A percentile compares a stretch with the other conserved stretches of the same genome.
Conservation (phyloP, 2,888 invertebrate genomes). For the Melipona beecheii region DNA sequence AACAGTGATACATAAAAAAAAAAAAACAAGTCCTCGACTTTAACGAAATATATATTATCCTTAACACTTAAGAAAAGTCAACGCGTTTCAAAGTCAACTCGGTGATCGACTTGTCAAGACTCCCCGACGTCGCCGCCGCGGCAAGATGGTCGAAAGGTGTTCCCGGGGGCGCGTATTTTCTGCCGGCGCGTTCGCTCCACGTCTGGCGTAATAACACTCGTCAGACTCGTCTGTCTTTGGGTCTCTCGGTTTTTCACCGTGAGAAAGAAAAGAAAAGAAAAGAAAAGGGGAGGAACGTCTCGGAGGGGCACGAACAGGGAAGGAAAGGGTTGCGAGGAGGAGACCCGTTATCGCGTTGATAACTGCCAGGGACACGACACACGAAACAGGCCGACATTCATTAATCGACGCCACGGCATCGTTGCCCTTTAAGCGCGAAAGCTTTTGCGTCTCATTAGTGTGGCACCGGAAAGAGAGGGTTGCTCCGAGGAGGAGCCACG, state of each 20-base stretch:
- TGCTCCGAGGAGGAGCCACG: constrained; percentile 45
- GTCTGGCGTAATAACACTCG: constrained; percentile 30
- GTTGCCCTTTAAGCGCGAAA: constrained; percentile 65
- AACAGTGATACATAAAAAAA: too few species aligned
- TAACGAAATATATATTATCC: background rate
- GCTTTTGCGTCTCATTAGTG: constrained; percentile 68
- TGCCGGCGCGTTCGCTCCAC: background rate
- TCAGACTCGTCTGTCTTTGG: constrained; percentile 21
- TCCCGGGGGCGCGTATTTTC: background rate
- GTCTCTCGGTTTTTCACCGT: constrained; percentile 2
- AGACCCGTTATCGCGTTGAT: constrained; percentile 59
- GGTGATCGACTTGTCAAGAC: background rate
- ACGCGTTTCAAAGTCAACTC: background rate
- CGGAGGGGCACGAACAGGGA: constrained; percentile 2
- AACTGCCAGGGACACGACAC: constrained; percentile 42
- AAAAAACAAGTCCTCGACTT: too few species aligned
- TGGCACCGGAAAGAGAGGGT: constrained; percentile 56
- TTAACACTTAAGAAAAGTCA: background rate
- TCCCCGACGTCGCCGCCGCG: background rate
- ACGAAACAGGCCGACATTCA: constrained; percentile 61
- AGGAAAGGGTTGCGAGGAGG: background rate
- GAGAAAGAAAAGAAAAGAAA: background rate
- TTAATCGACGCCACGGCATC: constrained; percentile 65
- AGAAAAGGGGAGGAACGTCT: background rate
- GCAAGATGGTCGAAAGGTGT: background rate